These are phyloP conservation scores for Caligus rogercresseyi DNA, from an alignment of 1,140 invertebrate genomes.

Conservation along the genomic window DNA sequence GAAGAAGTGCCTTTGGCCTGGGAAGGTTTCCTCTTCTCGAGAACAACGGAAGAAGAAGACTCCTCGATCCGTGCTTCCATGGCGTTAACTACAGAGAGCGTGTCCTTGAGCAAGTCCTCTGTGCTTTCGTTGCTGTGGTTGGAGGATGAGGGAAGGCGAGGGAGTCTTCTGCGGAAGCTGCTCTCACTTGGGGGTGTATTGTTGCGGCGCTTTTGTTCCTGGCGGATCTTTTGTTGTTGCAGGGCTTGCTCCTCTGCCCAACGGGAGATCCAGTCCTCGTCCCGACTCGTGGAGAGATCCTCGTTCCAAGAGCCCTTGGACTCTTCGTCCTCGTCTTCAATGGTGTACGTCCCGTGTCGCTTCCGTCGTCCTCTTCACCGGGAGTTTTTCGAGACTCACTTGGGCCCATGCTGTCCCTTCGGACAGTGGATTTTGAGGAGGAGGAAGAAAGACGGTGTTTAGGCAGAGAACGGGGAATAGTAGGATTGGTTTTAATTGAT, in stretches of 20 bases:
- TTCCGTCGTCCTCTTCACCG: background rate
- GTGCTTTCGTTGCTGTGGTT: background rate
- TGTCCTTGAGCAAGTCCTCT: background rate
- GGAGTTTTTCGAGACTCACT: too few species aligned
- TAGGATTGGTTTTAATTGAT: too few species aligned
- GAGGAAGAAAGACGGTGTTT: too few species aligned
- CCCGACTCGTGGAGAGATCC: background rate
- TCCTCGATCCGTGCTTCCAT: constrained; percentile 2
- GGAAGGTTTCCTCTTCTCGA: background rate
- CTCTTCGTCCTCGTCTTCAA: background rate
- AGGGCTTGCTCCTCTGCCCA: background rate
- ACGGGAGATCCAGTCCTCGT: background rate
- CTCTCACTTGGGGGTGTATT: background rate
- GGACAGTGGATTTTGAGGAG: too few species aligned
- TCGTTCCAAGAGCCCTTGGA: background rate
- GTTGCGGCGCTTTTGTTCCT: background rate
- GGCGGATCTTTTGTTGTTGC: background rate
- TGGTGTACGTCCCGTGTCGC: constrained; percentile 6
- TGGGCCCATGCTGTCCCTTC: too few species aligned
- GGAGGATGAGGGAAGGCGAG: background rate
- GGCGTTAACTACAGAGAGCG: background rate
- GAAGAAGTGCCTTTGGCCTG: background rate
- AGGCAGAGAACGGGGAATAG: too few species aligned
- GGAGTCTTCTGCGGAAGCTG: background rate
- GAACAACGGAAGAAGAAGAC: background rate